Evolutionary conservation across 92 coral and sea anemone species (phyloP).

Genomic region (Epizoanthus scotinus): DNA sequence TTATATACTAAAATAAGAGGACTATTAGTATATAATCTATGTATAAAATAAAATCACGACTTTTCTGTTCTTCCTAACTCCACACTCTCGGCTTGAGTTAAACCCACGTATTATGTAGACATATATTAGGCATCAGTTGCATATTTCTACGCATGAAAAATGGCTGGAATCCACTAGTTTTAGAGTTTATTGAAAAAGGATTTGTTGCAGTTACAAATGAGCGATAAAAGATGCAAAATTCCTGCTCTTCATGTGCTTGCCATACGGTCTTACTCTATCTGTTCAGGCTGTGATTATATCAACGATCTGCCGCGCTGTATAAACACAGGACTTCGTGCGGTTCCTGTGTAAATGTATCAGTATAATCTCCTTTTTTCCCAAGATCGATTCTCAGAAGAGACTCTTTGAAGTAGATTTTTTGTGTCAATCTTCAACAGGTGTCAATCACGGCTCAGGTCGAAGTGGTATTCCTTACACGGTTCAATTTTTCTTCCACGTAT

Average conservation of each 20-base stretch:
- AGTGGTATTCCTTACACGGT: background rate
- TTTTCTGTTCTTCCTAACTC: background rate
- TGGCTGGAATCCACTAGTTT: background rate
- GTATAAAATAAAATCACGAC: background rate
- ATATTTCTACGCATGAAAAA: no score
- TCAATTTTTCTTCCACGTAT: background rate
- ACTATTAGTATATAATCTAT: background rate
- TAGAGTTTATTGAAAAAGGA: background rate
- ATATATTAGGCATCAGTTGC: no score
- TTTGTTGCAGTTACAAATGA: conserved; percentile 8
- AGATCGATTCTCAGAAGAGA: no score
- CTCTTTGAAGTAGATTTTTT: no score
- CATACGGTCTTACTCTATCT: no score
- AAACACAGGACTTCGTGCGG: background rate
- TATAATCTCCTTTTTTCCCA: background rate
- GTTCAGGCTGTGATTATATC: background rate
- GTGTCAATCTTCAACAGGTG: background rate
- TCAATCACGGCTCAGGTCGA: conserved; percentile 2
- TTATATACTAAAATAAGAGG: background rate
- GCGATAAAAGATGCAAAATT: background rate
- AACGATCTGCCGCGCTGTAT: background rate
- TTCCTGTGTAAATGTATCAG: background rate
- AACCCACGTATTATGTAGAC: no score
- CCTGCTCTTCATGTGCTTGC: background rate
- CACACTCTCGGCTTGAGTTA: background rate